phyloP scores from a whole-genome alignment of 2,888 invertebrate genomes.

The Lottia gigantea region DNA sequence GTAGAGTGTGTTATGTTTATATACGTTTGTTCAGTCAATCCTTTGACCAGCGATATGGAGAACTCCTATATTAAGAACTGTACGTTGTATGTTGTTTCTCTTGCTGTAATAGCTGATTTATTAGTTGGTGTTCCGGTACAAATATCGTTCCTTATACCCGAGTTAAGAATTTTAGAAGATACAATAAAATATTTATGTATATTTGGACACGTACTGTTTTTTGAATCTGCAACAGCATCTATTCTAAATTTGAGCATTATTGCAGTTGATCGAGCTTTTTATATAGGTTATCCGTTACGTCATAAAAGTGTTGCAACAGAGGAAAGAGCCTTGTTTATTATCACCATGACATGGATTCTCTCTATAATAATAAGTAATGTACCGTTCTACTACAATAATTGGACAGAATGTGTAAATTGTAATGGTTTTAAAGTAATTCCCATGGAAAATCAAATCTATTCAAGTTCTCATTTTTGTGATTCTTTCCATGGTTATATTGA shows the following conservation, averaged over 20 bases:
- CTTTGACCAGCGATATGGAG: constrained; percentile 12
- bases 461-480: constrained; percentile 22
- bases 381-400: constrained; percentile 24
- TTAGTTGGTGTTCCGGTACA: constrained; percentile 16
- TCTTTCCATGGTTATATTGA: not conserved
- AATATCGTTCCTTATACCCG: constrained; percentile 6
- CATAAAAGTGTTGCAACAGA: constrained; percentile 23
- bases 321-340: constrained; percentile 14
- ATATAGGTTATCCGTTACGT: constrained; percentile 24
- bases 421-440: constrained; percentile 18
- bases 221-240: constrained; percentile 7
- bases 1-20: not conserved
- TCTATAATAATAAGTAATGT: constrained; percentile 19
- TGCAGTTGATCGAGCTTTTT: constrained; percentile 17
- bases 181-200: constrained; percentile 10
- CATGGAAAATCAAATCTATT: constrained; percentile 21
- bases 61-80: constrained; percentile 12
- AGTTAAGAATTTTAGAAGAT: not conserved
- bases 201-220: not conserved
- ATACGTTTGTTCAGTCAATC: constrained; percentile 9
- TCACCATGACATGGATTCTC: constrained; percentile 17
- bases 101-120: constrained; percentile 20
- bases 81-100: constrained; percentile 14
- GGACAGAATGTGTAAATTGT: constrained; percentile 8
- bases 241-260: constrained; percentile 6